phyloP scores from a whole-genome alignment of 2,797 vertebrate genomes.

The Neosalanx taihuensis region DNA sequence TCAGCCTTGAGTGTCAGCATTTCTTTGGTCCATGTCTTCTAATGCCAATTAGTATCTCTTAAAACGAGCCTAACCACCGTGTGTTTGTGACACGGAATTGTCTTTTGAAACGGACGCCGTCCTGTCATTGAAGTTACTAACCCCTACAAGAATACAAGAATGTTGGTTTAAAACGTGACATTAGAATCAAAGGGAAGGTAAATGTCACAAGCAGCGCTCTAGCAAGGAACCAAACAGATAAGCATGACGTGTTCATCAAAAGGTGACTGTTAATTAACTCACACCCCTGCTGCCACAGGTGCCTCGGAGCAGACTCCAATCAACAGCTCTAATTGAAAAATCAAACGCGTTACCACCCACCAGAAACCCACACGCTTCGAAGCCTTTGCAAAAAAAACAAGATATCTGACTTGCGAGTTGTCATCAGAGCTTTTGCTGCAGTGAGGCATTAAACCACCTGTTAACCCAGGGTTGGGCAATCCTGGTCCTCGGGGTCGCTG shows the following conservation, averaged over 20 bases:
- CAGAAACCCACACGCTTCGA: constrained; percentile 33
- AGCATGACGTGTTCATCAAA: constrained; percentile 43
- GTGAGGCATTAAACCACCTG: constrained; percentile 56
- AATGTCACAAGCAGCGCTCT: constrained; percentile 17
- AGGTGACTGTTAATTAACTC: constrained; percentile 54
- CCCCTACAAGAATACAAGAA: too few relatives aligned
- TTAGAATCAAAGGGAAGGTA: constrained; percentile 28
- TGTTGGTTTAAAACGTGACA: too few relatives aligned
- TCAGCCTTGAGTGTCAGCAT: constrained; percentile 20
- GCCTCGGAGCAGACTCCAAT: constrained; percentile 55
- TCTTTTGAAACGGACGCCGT: constrained; percentile 21
- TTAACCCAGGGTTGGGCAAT: neutral
- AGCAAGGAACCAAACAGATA: constrained; percentile 32
- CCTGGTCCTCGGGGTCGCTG: too few relatives aligned
- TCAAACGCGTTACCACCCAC: constrained; percentile 36
- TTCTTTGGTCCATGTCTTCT: constrained; percentile 25
- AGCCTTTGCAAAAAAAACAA: constrained; percentile 52
- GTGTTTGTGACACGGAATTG: constrained; percentile 23
- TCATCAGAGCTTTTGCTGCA: constrained; percentile 31
- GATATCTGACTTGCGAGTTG: constrained; percentile 26
- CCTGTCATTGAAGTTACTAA: too few relatives aligned
- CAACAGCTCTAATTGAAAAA: constrained; percentile 59
- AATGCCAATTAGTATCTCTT: constrained; percentile 5
- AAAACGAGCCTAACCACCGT: constrained; percentile 31
- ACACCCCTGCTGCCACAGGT: constrained; percentile 55